These are phyloP conservation scores for Catharus minimus DNA, from an alignment of 2,113 vertebrate genomes.

Conservation along the genomic window DNA sequence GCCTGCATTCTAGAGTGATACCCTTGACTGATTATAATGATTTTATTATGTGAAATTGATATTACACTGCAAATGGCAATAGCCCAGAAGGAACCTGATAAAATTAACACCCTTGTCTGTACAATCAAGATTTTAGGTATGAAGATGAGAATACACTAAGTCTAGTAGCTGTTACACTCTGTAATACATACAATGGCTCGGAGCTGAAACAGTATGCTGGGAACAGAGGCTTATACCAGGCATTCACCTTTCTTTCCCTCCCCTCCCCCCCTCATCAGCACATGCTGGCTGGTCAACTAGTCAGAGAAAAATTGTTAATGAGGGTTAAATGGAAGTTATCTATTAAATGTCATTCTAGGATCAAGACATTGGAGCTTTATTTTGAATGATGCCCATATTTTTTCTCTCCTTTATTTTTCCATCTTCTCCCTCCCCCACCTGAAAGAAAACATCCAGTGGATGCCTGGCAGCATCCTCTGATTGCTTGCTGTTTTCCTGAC, in stretches of 20 bases:
- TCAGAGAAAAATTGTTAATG: conserved; percentile 80
- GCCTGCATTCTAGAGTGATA: neutral
- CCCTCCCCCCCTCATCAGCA: neutral
- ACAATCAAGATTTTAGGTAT: conserved; percentile 2
- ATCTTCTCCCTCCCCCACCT: conserved; percentile 23
- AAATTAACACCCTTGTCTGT: neutral
- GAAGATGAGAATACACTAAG: neutral
- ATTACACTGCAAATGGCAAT: neutral
- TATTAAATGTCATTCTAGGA: conserved; percentile 72
- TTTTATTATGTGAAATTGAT: conserved; percentile 20
- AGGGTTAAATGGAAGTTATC: conserved; percentile 75
- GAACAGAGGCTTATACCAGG: conserved; percentile 39
- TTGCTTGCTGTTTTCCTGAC: conserved; percentile 74
- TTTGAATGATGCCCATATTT: conserved; percentile 57
- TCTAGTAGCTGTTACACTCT: neutral
- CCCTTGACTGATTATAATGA: neutral
- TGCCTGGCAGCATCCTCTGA: conserved; percentile 68
- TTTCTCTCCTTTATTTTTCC: conserved; percentile 28
- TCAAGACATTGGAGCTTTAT: conserved; percentile 55
- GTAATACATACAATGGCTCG: neutral
- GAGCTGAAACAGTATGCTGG: conserved; percentile 21
- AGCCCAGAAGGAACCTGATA: conserved; percentile 3
- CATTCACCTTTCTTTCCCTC: conserved; percentile 42
- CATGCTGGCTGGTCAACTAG: conserved; percentile 69
- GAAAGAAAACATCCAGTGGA: conserved; percentile 53